These are phyloP conservation scores for Dendropsophus ebraccatus DNA, from an alignment of 2,113 vertebrate species.

Conservation along the genomic window DNA sequence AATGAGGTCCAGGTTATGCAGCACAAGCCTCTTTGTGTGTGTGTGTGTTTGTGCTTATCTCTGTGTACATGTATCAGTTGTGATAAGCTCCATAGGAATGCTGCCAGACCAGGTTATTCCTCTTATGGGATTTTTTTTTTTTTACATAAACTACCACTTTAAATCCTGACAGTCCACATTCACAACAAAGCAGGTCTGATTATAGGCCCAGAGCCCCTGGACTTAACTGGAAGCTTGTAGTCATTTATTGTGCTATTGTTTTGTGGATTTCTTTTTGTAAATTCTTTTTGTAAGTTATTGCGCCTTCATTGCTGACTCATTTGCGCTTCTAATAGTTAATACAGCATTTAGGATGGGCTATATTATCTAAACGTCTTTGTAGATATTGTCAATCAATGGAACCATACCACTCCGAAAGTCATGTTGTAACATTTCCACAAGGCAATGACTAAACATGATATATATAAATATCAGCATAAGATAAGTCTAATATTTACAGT, in stretches of 20 bases:
- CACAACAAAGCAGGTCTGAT: not conserved
- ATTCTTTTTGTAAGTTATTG: no score
- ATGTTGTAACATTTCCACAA: no score
- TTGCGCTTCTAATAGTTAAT: not conserved
- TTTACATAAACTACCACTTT: not conserved
- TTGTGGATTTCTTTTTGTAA: not conserved
- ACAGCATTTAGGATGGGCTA: not conserved
- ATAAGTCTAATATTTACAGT: no score
- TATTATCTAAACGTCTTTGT: not conserved
- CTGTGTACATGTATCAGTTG: constrained; percentile 2
- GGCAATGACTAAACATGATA: no score
- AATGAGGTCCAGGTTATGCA: not conserved
- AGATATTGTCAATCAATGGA: not conserved
- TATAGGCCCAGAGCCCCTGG: not conserved
- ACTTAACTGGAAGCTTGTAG: not conserved
- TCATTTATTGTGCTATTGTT: not conserved
- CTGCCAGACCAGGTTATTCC: constrained; percentile 23
- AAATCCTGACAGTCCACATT: constrained; percentile 5
- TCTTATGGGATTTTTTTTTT: constrained; percentile 15
- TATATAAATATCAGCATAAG: no score
- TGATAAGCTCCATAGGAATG: constrained; percentile 48
- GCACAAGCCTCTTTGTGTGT: not conserved
- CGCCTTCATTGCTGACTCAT: not conserved
- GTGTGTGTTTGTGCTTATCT: constrained; percentile 6
- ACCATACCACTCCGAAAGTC: not conserved